A percentile compares a stretch with the other conserved stretches of the same genome.
phyloP scores from a whole-genome alignment of 2,888 invertebrate species.

The Ennomos fuscantarius region DNA sequence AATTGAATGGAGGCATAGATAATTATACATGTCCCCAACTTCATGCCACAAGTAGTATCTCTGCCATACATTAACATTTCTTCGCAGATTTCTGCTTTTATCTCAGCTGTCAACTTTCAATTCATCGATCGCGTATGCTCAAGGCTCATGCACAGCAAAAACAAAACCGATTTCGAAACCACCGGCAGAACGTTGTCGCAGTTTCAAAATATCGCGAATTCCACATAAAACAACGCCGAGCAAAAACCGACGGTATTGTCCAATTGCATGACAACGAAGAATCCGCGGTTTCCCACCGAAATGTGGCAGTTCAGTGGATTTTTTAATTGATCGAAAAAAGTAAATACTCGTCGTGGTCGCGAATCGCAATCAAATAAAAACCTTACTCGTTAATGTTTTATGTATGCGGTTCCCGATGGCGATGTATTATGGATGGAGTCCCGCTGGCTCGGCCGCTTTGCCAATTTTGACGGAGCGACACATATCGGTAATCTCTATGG shows the following conservation, averaged over 20 bases:
- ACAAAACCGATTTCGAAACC: slow-evolving; percentile 48
- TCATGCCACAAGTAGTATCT: slow-evolving; percentile 24
- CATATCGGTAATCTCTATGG: slow-evolving; percentile 75
- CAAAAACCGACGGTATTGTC: slow-evolving; percentile 66
- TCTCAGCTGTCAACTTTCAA: slow-evolving; percentile 28
- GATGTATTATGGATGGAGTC: slow-evolving; percentile 81
- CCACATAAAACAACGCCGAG: slow-evolving; percentile 53
- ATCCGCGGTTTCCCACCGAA: slow-evolving; percentile 77
- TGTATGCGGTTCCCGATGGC: slow-evolving; percentile 74
- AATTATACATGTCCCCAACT: too few species aligned
- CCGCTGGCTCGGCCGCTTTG: slow-evolving; percentile 72
- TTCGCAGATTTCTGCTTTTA: slow-evolving; percentile 39
- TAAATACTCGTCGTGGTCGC: slow-evolving; percentile 60
- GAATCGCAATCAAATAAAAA: slow-evolving; percentile 82
- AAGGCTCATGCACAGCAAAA: slow-evolving; percentile 48
- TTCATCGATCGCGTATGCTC: slow-evolving; percentile 43
- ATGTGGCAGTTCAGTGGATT: slow-evolving; percentile 63
- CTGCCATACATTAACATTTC: slow-evolving; percentile 36
- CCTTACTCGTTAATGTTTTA: slow-evolving; percentile 81
- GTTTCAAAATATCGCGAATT: slow-evolving; percentile 61
- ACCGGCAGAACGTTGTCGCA: slow-evolving; percentile 51
- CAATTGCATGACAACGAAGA: slow-evolving; percentile 65
- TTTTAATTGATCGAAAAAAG: slow-evolving; percentile 66
- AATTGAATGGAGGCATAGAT: too few species aligned
- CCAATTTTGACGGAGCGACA: slow-evolving; percentile 80